A percentile compares a stretch with the other conserved stretches of the same genome.
Conservation (phyloP, 2,797 vertebrate species). For the Selene dorsalis region DNA sequence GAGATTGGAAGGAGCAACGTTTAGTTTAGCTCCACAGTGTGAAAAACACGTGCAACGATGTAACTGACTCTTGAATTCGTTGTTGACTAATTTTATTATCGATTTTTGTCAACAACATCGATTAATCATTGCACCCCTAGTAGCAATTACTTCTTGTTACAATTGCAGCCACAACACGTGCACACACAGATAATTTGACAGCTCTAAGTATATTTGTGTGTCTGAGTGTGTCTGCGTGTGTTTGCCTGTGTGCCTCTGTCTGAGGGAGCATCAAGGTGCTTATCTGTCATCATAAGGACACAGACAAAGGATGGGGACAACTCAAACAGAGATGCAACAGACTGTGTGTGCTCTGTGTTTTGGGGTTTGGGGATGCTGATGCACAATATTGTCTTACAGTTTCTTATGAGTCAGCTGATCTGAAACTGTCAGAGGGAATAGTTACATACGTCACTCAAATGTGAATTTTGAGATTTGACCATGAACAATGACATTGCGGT, state of each 20-base stretch:
- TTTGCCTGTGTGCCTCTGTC: constrained; percentile 14
- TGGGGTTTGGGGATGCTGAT: constrained; percentile 32
- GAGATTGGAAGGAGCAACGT: no score
- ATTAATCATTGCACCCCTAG: no score
- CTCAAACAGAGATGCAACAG: constrained; percentile 31
- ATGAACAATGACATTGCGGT: neutral
- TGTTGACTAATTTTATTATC: no score
- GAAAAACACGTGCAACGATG: no score
- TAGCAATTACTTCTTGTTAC: no score
- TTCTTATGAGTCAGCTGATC: constrained; percentile 27
- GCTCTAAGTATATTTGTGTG: neutral
- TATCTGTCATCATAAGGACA: constrained; percentile 70
- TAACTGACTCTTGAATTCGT: no score
- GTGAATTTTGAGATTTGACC: neutral
- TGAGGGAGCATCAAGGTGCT: constrained; percentile 49
- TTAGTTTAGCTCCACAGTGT: no score
- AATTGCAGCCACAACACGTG: no score
- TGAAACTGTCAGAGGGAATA: neutral
- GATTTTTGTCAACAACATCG: no score
- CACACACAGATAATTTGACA: neutral
- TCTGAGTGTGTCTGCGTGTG: neutral
- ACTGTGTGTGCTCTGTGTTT: constrained; percentile 20
- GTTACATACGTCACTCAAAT: constrained; percentile 1
- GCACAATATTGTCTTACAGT: constrained; percentile 30
- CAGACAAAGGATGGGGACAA: constrained; percentile 50